Conservation (phyloP, 1,140 invertebrate species). For the Orchesella cincta region DNA sequence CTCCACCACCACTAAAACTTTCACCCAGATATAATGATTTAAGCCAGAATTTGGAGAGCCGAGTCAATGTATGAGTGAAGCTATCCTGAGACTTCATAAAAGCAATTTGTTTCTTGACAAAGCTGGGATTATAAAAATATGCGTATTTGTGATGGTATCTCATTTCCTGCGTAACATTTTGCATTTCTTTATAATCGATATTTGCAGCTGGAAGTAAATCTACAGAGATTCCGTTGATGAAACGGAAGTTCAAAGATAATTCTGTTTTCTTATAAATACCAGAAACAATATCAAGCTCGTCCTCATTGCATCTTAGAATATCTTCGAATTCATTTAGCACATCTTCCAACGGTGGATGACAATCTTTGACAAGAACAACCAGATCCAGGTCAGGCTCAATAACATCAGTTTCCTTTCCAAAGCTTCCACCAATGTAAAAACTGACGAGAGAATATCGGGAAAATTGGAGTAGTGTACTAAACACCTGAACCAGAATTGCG, state of each 20-base stretch:
- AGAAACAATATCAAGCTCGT: background rate
- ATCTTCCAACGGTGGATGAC: background rate
- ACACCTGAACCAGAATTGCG: too few species aligned
- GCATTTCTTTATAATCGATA: background rate
- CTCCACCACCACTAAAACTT: background rate
- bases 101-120: background rate
- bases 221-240: background rate
- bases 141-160: background rate
- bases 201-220: conserved; percentile 9
- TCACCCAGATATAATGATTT: background rate
- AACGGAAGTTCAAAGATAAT: background rate
- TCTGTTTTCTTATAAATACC: too few species aligned
- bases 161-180: background rate
- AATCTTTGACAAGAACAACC: background rate
- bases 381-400: background rate
- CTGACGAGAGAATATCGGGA: too few species aligned
- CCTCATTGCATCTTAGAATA: background rate
- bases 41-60: background rate
- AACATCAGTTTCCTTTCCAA: conserved; percentile 13
- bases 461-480: too few species aligned
- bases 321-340: background rate
- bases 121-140: background rate
- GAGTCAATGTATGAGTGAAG: background rate
- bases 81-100: background rate
- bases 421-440: too few species aligned